These are phyloP conservation scores for Microplitis manilae DNA, from an alignment of 2,888 invertebrate species.

Conservation along the genomic window DNA sequence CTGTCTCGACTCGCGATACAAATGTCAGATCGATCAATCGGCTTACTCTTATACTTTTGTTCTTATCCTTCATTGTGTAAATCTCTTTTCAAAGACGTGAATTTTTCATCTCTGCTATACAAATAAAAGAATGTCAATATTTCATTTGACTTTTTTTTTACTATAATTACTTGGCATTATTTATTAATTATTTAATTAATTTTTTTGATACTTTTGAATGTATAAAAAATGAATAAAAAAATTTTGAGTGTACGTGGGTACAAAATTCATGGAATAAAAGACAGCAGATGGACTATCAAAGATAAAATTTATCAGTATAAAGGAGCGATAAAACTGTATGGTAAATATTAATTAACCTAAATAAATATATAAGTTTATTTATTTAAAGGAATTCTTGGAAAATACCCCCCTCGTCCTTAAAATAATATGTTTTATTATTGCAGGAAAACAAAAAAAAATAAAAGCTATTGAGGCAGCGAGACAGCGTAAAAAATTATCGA, in stretches of 20 bases:
- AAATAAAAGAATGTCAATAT: background rate
- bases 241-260: constrained; percentile 49
- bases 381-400: no score
- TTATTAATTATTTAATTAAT: constrained; percentile 2
- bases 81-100: background rate
- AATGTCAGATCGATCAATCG: background rate
- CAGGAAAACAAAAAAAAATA: constrained; percentile 77
- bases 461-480: constrained; percentile 75
- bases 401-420: no score
- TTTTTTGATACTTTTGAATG: background rate
- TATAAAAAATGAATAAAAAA: constrained; percentile 72
- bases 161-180: background rate
- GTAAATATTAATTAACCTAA: constrained; percentile 68
- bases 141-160: background rate
- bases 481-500: constrained; percentile 73
- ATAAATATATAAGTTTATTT: background rate
- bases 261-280: constrained; percentile 77
- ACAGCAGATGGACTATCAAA: constrained; percentile 78
- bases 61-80: background rate
- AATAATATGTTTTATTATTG: background rate
- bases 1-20: constrained; percentile 6
- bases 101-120: background rate
- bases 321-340: constrained; percentile 78
- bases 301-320: constrained; percentile 80
- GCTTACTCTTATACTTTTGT: background rate